Evolutionary conservation across 2,113 vertebrate species (phyloP).

Genomic region (Nothoprocta pentlandii): DNA sequence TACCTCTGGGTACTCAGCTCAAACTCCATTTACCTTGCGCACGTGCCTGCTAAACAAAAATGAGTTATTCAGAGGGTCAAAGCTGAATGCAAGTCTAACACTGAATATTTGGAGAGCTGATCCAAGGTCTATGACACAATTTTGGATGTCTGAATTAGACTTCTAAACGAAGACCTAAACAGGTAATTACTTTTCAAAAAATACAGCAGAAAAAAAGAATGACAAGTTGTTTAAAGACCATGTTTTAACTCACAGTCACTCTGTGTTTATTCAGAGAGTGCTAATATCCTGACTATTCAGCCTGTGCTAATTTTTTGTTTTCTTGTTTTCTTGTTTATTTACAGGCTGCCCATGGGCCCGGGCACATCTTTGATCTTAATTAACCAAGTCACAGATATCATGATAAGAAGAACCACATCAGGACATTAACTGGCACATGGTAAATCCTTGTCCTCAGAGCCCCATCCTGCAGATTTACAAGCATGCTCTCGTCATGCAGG

Average conservation of each 20-base stretch:
- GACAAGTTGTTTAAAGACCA: not conserved
- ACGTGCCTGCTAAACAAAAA: not conserved
- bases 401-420: not conserved
- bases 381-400: not conserved
- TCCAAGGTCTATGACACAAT: not conserved
- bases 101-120: not conserved
- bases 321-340: not conserved
- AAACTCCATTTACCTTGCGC: not conserved
- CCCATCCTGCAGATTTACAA: not conserved
- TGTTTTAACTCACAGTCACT: not conserved
- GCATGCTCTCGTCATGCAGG: not conserved
- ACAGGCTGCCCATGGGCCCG: not conserved
- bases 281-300: not conserved
- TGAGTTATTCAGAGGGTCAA: not conserved
- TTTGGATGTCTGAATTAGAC: not conserved
- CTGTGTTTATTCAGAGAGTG: not conserved
- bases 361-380: not conserved
- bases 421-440: not conserved
- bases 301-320: not conserved
- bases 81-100: not conserved
- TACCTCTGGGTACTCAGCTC: not conserved
- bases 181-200: not conserved
- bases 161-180: not conserved
- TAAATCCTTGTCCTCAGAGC: not conserved
- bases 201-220: not conserved